Conservation (phyloP, 2,113 vertebrate species). For the Aplodontia rufa region DNA sequence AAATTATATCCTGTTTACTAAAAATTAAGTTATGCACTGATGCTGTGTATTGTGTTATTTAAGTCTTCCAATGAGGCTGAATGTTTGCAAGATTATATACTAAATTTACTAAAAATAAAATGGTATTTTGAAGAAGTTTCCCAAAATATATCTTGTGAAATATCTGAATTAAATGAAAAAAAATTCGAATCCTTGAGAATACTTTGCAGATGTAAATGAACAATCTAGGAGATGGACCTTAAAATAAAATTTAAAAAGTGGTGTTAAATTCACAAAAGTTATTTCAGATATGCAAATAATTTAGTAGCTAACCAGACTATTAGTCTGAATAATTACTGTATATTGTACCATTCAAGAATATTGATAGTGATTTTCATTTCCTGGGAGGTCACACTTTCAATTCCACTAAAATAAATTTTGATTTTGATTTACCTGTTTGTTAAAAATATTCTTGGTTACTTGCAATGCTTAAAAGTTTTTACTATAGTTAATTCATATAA, state of each 20-base stretch:
- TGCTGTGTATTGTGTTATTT: not conserved
- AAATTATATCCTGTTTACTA: too few relatives aligned
- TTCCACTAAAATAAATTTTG: slow-evolving; percentile 35
- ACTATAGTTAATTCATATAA: not conserved
- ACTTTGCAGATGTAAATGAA: not conserved
- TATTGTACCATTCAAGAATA: not conserved
- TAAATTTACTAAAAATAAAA: slow-evolving; percentile 18
- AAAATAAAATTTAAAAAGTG: slow-evolving; percentile 1
- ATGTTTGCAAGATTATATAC: not conserved
- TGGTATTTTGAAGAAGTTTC: not conserved
- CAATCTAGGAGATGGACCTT: not conserved
- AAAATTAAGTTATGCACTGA: not conserved
- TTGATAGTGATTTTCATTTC: not conserved
- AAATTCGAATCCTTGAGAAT: not conserved
- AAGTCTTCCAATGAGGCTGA: not conserved
- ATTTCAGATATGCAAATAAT: not conserved
- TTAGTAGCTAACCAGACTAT: not conserved
- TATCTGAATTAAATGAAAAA: slow-evolving; percentile 23
- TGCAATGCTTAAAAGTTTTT: not conserved
- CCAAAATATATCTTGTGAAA: not conserved
- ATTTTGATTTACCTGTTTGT: not conserved
- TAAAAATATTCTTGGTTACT: not conserved
- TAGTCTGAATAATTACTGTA: not conserved
- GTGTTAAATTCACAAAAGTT: not conserved
- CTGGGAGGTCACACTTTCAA: not conserved